Evolutionary conservation across 2,113 vertebrate species (phyloP).

Genomic region (Nothocercus julius): DNA sequence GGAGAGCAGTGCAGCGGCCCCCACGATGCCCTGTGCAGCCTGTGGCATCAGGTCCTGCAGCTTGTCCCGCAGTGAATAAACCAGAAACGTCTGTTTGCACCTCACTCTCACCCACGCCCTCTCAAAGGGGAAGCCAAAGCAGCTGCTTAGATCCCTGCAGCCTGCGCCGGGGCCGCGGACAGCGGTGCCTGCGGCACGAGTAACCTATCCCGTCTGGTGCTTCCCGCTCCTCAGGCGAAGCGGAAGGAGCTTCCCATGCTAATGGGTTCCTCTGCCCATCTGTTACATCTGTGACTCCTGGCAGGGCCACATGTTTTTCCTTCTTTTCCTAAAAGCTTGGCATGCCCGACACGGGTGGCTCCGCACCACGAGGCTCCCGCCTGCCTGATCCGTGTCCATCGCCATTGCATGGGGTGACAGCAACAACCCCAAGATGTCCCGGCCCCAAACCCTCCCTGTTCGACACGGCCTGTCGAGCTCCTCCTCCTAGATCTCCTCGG

Average conservation of each 20-base stretch:
- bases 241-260: neutral
- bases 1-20: neutral
- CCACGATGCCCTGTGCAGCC: neutral
- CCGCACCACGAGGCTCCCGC: neutral
- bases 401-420: neutral
- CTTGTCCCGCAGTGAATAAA: neutral
- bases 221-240: neutral
- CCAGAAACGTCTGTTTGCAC: neutral
- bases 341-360: neutral
- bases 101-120: neutral
- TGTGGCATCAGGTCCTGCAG: neutral
- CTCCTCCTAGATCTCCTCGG: too few relatives aligned
- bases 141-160: neutral
- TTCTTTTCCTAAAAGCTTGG: neutral
- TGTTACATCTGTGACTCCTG: fast-evolving
- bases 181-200: neutral
- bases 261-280: neutral
- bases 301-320: neutral
- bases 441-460: neutral
- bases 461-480: too few relatives aligned
- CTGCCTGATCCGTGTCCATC: neutral
- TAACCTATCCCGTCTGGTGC: fast-evolving
- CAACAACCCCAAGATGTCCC: neutral
- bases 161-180: neutral
- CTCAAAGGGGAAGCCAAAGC: neutral